Conservation (phyloP, 2,797 vertebrate genomes). For the Lophius americanus region DNA sequence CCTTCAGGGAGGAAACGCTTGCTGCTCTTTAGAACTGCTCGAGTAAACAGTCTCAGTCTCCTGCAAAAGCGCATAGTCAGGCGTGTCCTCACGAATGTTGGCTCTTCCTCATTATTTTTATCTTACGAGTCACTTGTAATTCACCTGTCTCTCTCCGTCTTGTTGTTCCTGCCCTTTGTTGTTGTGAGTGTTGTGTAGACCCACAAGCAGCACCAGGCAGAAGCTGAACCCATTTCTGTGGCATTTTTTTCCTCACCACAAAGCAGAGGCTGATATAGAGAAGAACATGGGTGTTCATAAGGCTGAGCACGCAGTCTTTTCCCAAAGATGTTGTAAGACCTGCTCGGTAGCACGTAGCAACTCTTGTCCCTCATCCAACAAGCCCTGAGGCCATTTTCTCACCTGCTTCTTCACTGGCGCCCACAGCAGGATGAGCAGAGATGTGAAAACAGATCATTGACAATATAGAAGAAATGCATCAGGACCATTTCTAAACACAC, state of each 20-base stretch:
- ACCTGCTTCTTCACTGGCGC: slow-evolving; percentile 44
- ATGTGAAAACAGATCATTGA: slow-evolving; percentile 44
- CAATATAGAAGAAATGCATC: slow-evolving; percentile 27
- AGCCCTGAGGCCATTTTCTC: slow-evolving; percentile 47
- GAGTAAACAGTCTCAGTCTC: slow-evolving; percentile 35
- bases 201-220: slow-evolving; percentile 50
- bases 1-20: slow-evolving; percentile 42
- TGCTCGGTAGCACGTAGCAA: slow-evolving; percentile 40
- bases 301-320: slow-evolving; percentile 5
- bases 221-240: slow-evolving; percentile 31
- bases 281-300: not conserved
- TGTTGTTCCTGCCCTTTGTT: not conserved
- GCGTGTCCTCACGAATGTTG: slow-evolving; percentile 15
- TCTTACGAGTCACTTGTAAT: slow-evolving; percentile 36
- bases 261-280: slow-evolving; percentile 22
- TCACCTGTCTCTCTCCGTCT: slow-evolving; percentile 34
- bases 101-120: slow-evolving; percentile 31
- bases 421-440: slow-evolving; percentile 30
- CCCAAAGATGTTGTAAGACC: slow-evolving; percentile 43
- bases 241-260: slow-evolving; percentile 29
- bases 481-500: slow-evolving; percentile 29
- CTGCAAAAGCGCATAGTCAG: slow-evolving; percentile 30
- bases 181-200: slow-evolving; percentile 25
- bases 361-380: slow-evolving; percentile 50
- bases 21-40: slow-evolving; percentile 28